Conservation (phyloP, 2,888 invertebrate species). For the Dysmachus trigonus region DNA sequence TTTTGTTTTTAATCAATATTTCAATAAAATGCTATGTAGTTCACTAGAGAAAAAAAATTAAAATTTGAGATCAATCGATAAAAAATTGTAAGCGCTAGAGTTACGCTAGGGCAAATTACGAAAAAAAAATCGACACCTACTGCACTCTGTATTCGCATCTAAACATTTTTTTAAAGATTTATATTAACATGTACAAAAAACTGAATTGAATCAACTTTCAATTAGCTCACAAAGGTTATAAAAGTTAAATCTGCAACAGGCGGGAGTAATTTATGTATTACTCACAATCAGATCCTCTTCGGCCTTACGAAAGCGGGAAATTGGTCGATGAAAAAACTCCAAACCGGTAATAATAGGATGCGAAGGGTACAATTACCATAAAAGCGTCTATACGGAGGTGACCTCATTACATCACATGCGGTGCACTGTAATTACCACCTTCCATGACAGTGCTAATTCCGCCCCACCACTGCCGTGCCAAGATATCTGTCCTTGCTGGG, state of each 20-base stretch:
- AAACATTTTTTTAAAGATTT: no score
- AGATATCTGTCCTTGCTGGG: not conserved
- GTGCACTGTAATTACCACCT: slow-evolving; percentile 12
- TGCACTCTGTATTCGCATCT: no score
- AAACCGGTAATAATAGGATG: not conserved
- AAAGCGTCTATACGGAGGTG: not conserved
- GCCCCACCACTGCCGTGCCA: not conserved
- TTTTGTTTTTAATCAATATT: no score
- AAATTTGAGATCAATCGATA: no score
- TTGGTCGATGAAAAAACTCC: not conserved
- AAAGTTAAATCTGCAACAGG: not conserved
- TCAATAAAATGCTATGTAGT: no score
- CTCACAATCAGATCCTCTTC: not conserved
- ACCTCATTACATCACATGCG: slow-evolving; percentile 31
- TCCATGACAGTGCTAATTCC: slow-evolving; percentile 18
- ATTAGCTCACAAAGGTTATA: not conserved
- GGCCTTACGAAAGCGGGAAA: not conserved
- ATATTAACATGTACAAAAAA: no score
- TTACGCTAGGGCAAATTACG: no score
- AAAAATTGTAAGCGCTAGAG: no score
- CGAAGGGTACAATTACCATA: slow-evolving; percentile 21
- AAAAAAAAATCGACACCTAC: no score
- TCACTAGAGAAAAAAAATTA: no score
- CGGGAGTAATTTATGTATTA: not conserved
- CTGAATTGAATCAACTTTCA: no score